Evolutionary conservation across 2,113 vertebrate species (phyloP).

Genomic region (Dunckerocampus dactyliophorus): DNA sequence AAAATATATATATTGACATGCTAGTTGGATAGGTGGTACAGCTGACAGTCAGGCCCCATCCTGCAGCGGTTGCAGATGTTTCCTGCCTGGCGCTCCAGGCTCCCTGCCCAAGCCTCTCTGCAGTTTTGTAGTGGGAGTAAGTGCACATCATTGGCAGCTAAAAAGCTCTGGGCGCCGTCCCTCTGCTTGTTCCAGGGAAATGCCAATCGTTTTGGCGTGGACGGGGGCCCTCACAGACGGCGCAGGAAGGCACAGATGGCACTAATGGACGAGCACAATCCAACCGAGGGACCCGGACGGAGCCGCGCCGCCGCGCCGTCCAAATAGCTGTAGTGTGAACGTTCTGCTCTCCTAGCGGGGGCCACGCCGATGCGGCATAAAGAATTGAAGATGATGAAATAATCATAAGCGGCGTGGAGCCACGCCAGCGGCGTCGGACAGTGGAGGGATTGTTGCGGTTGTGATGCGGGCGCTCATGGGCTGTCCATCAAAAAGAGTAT

Average conservation of each 20-base stretch:
- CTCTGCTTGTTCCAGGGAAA: conserved; percentile 85
- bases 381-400: conserved; percentile 73
- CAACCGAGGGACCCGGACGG: conserved; percentile 88
- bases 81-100: conserved; percentile 31
- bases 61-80: conserved; percentile 67
- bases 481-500: background rate
- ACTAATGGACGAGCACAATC: conserved; percentile 98
- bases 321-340: conserved; percentile 89
- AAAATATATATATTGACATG: no score
- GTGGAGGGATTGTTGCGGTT: conserved; percentile 52
- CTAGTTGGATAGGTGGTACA: no score
- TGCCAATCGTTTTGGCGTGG: conserved; percentile 92
- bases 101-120: background rate
- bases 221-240: conserved; percentile 87
- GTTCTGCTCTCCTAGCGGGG: conserved; percentile 11
- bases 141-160: conserved; percentile 74
- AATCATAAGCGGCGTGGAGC: conserved; percentile 62
- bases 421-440: conserved; percentile 55
- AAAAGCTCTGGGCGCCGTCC: conserved; percentile 72
- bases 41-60: background rate
- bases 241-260: conserved; percentile 95
- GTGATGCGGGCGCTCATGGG: background rate
- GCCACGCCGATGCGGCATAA: conserved; percentile 53
- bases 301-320: conserved; percentile 83
- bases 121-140: conserved; percentile 58